Conservation (phyloP, 2,797 vertebrate species). For the Catostomus latipinnis region DNA sequence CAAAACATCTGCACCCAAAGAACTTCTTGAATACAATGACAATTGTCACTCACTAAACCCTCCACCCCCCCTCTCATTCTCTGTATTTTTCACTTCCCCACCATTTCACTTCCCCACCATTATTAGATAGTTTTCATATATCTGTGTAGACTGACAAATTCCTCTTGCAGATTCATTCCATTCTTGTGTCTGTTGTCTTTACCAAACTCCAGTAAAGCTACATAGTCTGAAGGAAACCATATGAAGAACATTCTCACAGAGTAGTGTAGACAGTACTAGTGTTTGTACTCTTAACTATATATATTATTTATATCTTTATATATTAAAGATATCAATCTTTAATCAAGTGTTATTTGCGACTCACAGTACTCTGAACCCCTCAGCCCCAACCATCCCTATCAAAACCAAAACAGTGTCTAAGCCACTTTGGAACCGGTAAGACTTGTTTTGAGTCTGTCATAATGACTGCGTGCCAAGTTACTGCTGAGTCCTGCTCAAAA, state of each 20-base stretch:
- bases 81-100: neutral
- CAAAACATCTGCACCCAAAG: conserved; percentile 45
- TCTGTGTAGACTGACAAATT: conserved; percentile 2
- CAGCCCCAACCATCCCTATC: too few relatives aligned
- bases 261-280: neutral
- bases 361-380: neutral
- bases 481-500: neutral
- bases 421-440: conserved; percentile 1
- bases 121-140: neutral
- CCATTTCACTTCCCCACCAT: conserved; percentile 8
- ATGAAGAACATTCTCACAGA: neutral
- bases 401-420: conserved; percentile 11
- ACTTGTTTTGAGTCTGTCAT: conserved; percentile 31
- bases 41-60: conserved; percentile 16
- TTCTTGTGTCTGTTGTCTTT: neutral
- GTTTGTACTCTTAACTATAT: conserved; percentile 18
- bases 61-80: neutral
- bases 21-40: conserved; percentile 8
- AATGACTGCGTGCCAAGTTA: neutral
- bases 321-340: neutral
- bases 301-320: too few relatives aligned
- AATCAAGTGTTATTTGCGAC: conserved; percentile 25
- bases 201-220: neutral
- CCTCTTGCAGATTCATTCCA: neutral
- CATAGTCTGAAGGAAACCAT: neutral